Percentiles rank a stretch among this genome's conserved stretches.
These are phyloP conservation scores for Ptychochromis oligacanthus DNA, from an alignment of 2,113 vertebrate species.

Conservation along the genomic window DNA sequence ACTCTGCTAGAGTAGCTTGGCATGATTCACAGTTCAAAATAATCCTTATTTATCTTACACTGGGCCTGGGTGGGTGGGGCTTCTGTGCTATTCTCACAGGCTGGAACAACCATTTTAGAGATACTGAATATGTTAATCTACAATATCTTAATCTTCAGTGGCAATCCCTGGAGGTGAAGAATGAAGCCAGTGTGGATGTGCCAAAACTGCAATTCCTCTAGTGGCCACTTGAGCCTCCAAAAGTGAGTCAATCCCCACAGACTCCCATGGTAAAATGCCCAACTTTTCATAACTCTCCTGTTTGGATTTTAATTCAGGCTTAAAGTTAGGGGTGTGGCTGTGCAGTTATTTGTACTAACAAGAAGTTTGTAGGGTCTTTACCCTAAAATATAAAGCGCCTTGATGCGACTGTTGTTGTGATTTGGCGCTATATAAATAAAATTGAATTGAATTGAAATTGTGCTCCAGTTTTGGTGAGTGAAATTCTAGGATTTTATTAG, in stretches of 20 bases:
- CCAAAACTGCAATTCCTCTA: background rate
- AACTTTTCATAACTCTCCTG: background rate
- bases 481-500: too few relatives aligned
- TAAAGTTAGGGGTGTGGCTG: background rate
- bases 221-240: too few relatives aligned
- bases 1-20: background rate
- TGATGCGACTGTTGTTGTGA: too few relatives aligned
- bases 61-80: accelerated
- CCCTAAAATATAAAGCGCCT: too few relatives aligned
- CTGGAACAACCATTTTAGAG: background rate
- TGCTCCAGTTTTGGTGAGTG: background rate
- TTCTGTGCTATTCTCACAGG: background rate
- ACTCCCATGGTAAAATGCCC: background rate
- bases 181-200: background rate
- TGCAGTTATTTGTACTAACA: too few relatives aligned
- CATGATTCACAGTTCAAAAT: background rate
- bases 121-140: too few relatives aligned
- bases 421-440: too few relatives aligned
- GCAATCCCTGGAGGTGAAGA: background rate
- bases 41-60: background rate
- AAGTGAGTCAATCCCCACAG: too few relatives aligned
- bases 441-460: too few relatives aligned
- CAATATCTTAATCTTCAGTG: too few relatives aligned
- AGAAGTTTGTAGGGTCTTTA: too few relatives aligned
- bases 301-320: background rate